Evolutionary conservation across 2,888 invertebrate species (phyloP).

Genomic region (Apoda limacodes): DNA sequence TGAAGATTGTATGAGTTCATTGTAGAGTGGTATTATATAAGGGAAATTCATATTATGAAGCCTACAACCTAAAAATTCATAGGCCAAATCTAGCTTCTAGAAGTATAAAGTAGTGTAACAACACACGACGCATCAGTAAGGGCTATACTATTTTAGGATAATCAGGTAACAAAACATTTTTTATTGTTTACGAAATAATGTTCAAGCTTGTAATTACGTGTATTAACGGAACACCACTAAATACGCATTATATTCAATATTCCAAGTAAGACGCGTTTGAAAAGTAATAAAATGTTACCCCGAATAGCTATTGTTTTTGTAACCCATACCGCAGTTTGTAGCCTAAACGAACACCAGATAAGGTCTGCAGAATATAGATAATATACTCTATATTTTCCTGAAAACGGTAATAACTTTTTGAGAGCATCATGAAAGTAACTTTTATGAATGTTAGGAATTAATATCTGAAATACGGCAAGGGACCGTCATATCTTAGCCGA

Average conservation of each 20-base stretch:
- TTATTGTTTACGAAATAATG: too few species aligned
- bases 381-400: slow-evolving; percentile 51
- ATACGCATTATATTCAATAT: slow-evolving; percentile 17
- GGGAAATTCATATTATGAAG: too few species aligned
- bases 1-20: too few species aligned
- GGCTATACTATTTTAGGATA: slow-evolving; percentile 10
- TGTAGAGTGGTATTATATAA: too few species aligned
- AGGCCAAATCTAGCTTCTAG: too few species aligned
- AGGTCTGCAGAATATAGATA: slow-evolving; percentile 48
- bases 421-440: slow-evolving; percentile 55
- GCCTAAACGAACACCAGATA: slow-evolving; percentile 46
- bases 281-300: slow-evolving; percentile 38
- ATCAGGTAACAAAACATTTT: slow-evolving; percentile 13
- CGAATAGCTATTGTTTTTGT: slow-evolving; percentile 43
- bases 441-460: slow-evolving; percentile 66
- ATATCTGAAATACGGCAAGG: slow-evolving; percentile 60
- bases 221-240: too few species aligned
- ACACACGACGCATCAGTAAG: slow-evolving; percentile 9
- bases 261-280: slow-evolving; percentile 23
- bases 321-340: slow-evolving; percentile 39
- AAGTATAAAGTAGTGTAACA: too few species aligned
- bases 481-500: slow-evolving; percentile 49
- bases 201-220: too few species aligned
- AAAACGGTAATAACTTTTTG: slow-evolving; percentile 56
- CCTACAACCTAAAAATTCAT: too few species aligned